phyloP scores from a whole-genome alignment of 2,113 vertebrate genomes.

The Sinocyclocheilus anophthalmus region DNA sequence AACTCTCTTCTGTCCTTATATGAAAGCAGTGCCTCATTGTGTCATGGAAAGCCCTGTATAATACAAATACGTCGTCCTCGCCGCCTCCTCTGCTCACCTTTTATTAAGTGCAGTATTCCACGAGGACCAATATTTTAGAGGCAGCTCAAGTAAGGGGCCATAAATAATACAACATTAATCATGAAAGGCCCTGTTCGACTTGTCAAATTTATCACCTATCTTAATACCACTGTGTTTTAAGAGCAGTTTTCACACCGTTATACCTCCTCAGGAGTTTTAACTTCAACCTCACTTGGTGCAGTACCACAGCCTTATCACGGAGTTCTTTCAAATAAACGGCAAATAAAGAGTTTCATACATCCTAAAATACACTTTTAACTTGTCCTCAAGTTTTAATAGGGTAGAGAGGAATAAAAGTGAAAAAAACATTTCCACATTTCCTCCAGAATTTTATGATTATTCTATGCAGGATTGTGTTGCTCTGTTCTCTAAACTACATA shows the following conservation, averaged over 20 bases:
- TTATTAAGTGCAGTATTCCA: conserved; percentile 58
- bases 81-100: conserved; percentile 55
- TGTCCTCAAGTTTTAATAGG: conserved; percentile 19
- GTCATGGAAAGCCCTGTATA: conserved; percentile 34
- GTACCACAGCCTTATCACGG: not conserved
- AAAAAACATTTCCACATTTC: not conserved
- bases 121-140: conserved; percentile 66
- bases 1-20: conserved; percentile 20
- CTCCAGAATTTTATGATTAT: not conserved
- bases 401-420: conserved; percentile 12
- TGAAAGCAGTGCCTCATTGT: conserved; percentile 44
- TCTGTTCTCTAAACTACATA: not conserved
- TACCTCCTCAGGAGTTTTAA: conserved; percentile 40
- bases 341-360: conserved; percentile 27
- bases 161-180: conserved; percentile 77
- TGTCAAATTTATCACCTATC: conserved; percentile 73
- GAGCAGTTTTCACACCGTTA: conserved; percentile 64
- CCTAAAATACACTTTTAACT: conserved; percentile 43
- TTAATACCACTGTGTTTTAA: conserved; percentile 77
- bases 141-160: conserved; percentile 63
- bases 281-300: not conserved
- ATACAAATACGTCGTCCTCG: conserved; percentile 50
- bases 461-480: not conserved
- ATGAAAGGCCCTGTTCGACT: conserved; percentile 63
- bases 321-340: conserved; percentile 33